phyloP scores from a whole-genome alignment of 2,113 vertebrate species.

The Pollachius pollachius region DNA sequence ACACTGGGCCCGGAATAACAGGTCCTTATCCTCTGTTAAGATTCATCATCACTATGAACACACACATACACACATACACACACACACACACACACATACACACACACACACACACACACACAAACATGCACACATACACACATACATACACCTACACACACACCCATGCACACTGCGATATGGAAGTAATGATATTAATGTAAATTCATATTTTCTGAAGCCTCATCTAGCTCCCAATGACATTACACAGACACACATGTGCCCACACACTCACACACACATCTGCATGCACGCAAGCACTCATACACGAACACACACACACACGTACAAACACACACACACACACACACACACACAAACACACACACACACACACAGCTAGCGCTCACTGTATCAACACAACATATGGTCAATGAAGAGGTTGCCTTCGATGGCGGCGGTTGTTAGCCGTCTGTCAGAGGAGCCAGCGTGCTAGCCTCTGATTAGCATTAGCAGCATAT shows the following conservation, averaged over 20 bases:
- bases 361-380: not conserved
- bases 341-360: not conserved
- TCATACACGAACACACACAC: no score
- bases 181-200: constrained; percentile 41
- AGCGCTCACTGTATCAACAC: not conserved
- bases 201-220: constrained; percentile 47
- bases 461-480: no score
- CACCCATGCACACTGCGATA: constrained; percentile 1
- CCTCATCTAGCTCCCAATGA: constrained; percentile 43
- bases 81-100: constrained; percentile 11
- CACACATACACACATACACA: not conserved
- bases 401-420: not conserved
- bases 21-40: not conserved
- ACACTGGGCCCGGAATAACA: not conserved
- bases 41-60: not conserved
- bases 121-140: constrained; percentile 8
- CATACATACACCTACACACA: not conserved
- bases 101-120: constrained; percentile 31
- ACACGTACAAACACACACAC: no score
- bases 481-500: no score
- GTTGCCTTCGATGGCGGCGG: not conserved
- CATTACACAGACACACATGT: constrained; percentile 6
- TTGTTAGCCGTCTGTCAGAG: no score
- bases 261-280: constrained; percentile 8
- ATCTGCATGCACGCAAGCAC: no score